These are phyloP conservation scores for Drosophila algonquin DNA, from an alignment of 2,888 invertebrate genomes.

Conservation along the genomic window DNA sequence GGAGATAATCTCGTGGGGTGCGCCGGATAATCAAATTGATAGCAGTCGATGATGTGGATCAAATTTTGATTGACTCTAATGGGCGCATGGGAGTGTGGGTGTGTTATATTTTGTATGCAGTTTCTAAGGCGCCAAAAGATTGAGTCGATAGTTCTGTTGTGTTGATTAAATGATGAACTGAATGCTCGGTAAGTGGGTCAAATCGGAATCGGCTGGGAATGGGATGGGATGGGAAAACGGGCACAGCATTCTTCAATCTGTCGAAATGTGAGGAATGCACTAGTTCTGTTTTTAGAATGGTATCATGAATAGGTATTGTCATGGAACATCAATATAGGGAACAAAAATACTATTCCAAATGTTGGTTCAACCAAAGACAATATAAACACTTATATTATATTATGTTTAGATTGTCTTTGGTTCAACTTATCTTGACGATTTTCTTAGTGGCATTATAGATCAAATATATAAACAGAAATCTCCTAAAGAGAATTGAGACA, in stretches of 20 bases:
- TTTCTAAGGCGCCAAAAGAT: slow-evolving; percentile 72
- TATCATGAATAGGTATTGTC: background rate
- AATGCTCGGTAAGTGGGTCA: slow-evolving; percentile 53
- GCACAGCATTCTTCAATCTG: background rate
- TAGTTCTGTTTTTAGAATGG: background rate
- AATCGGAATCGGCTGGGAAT: slow-evolving; percentile 17
- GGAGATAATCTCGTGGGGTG: slow-evolving; percentile 18
- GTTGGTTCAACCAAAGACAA: too few relatives aligned
- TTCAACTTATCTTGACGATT: too few relatives aligned
- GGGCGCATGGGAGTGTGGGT: background rate
- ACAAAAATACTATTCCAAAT: background rate
- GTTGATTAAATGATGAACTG: slow-evolving; percentile 43
- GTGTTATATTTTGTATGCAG: slow-evolving; percentile 54
- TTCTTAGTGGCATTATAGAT: too few relatives aligned
- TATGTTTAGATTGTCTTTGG: too few relatives aligned
- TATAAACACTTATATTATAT: too few relatives aligned
- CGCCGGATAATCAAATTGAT: slow-evolving; percentile 46
- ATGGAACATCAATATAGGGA: background rate
- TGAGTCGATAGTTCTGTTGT: slow-evolving; percentile 27
- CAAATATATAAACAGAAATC: too few relatives aligned
- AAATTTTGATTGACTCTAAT: slow-evolving; percentile 63
- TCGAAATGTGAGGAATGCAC: background rate
- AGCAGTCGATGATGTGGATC: slow-evolving; percentile 45
- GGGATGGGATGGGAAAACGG: slow-evolving; percentile 1
- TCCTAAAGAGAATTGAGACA: too few relatives aligned